Evolutionary conservation across 2,113 vertebrate species (phyloP).

Genomic region (Tursiops truncatus): DNA sequence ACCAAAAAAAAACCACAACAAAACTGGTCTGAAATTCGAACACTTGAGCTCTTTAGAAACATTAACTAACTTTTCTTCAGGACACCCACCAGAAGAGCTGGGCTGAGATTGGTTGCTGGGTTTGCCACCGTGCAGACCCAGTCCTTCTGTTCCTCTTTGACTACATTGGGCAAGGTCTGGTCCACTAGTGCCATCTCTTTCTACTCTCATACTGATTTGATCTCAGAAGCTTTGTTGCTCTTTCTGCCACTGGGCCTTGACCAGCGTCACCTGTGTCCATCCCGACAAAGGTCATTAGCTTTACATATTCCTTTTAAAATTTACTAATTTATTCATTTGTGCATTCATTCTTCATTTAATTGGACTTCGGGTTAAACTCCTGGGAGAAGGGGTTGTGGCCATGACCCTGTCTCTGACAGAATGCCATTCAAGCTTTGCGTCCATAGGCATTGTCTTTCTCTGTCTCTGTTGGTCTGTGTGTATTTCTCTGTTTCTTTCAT

Average conservation of each 20-base stretch:
- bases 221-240: background rate
- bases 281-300: background rate
- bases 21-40: background rate
- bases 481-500: slow-evolving; percentile 4
- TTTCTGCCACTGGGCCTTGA: background rate
- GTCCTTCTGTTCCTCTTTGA: background rate
- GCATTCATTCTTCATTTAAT: background rate
- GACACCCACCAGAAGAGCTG: background rate
- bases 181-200: background rate
- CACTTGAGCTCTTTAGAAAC: background rate
- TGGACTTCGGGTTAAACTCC: background rate
- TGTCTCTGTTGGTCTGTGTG: background rate
- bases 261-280: background rate
- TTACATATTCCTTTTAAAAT: slow-evolving; percentile 12
- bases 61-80: background rate
- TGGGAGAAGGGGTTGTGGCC: background rate
- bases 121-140: background rate
- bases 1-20: too few relatives aligned
- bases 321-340: background rate
- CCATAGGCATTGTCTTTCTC: background rate
- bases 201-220: slow-evolving; percentile 1
- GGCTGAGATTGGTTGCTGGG: background rate
- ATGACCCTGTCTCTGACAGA: background rate
- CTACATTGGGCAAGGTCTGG: background rate
- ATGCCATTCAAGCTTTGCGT: background rate